Evolutionary conservation across 2,113 vertebrate species (phyloP), one percentile per base, ranked within the genome.

Genomic region (Proterorhinus semilunaris): DNA sequence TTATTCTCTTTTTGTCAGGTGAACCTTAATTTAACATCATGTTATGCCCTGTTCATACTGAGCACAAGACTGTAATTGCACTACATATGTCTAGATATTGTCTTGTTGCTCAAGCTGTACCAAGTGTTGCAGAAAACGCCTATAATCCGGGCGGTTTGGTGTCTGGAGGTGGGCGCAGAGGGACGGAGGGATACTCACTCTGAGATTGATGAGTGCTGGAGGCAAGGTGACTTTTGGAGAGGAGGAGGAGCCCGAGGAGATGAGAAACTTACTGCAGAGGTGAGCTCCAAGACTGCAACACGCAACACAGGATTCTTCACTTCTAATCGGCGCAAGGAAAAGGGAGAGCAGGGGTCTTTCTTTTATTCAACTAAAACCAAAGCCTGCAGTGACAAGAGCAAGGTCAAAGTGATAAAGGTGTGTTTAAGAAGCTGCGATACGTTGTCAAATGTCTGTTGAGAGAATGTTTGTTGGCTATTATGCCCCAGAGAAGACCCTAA

Each of bases 141-240:
- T 54, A 21, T 45, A 63, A 54, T 46, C 12, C 54, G 63, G 44
- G 66, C 55, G 44, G 62, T 47, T 17, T 11, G 77, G 1, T 66
- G 55, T 61, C 21, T 65, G 62, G 42, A 15, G 51, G 16, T 10
- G 66, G 16, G 15, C 1, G 52, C 69, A 75, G 66, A 61, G 55
- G 58, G 59, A 66, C 65, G 78, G 82, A 75, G 84, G 81, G 89
- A 73, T 78, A 87, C 82, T 74, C 76, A 70, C 66, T 53, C 79
- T 83, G 81, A 91, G 86, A 90, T 58, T 87, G 88, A 87, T 91
- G 87, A 91, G 82, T 74, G 87, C 27, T 70, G 57, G 57, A 73
- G 66, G 69, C 83, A 93, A 93, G 91, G 89, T 91, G 91, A 93
- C 88, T 87, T 84, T 75, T 84, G 79, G 66, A 72, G 27, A 58